Base-by-base conservation (phyloP, 2,888 invertebrate genomes). In the Agonopterix heracliana region DNA sequence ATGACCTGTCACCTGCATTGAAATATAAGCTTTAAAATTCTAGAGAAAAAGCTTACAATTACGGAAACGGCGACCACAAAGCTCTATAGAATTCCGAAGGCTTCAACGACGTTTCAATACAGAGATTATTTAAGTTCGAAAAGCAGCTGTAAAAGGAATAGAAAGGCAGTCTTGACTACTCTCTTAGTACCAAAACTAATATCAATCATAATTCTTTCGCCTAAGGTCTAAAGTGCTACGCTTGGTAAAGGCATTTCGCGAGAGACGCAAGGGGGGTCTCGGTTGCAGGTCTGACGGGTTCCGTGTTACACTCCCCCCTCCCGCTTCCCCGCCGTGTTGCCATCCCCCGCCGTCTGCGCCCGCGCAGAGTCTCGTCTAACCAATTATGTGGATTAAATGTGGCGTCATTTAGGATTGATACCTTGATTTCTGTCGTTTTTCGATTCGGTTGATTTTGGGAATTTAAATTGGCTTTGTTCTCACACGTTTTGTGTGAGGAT, bases 221-320 rank as follows among this genome's bases (percentile, higher is more conserved):
- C 3, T 38, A 9, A n/a, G 9, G 9, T 9, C 0, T 3, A 38
- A 38, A n/a, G n/a, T 9, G 9, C n/a, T n/a, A 38, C 10, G 38
- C 3, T n/a, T n/a, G 38, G 38, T 38, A 38, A 38, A 38, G 73
- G 78, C 73, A 84, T 85, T 86, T 85, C 76, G 86, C 86, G 78
- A 81, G 38, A 38, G 75, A 69, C 63, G 68, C 68, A 61, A 67
- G 63, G 74, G 72, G 66, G 72, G 64, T 68, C 68, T 68, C 71
- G 71, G 73, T 65, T 75, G 80, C 83, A 81, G 78, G 85, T 84
- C 73, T 72, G 83, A 84, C 86, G 69, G 86, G 86, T 83, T 86
- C 86, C 79, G 86, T 86, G 85, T 86, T 86, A 86, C 86, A 60
- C 85, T 3, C 49, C 59, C 63, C 68, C 66, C 64, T 67, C 59